A percentile compares a stretch with the other conserved stretches of the same genome.
Conservation (phyloP, 2,888 invertebrate species). For the Selenia dentaria region DNA sequence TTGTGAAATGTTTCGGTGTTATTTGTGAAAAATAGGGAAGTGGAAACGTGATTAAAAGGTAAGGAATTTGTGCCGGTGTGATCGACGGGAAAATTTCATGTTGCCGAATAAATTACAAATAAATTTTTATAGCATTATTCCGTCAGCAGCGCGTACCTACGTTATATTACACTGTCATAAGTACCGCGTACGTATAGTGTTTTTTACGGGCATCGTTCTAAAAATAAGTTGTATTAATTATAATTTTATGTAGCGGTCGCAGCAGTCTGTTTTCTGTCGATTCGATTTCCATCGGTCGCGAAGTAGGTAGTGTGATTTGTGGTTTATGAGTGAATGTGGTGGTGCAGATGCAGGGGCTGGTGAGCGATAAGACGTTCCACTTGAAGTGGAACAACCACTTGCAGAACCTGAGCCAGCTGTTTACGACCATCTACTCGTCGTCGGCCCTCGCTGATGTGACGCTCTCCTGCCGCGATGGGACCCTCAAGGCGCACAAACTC, state of each 20-base stretch:
- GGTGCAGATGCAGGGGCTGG: constrained; percentile 84
- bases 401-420: constrained; percentile 88
- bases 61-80: constrained; percentile 65
- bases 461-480: constrained; percentile 89
- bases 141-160: constrained; percentile 82
- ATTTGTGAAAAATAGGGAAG: constrained; percentile 81
- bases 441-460: constrained; percentile 89
- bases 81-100: constrained; percentile 62
- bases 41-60: constrained; percentile 76
- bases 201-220: constrained; percentile 85
- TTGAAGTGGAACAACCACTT: constrained; percentile 90
- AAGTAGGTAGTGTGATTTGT: constrained; percentile 72
- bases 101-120: constrained; percentile 70
- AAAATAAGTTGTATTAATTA: constrained; percentile 85
- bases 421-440: constrained; percentile 88
- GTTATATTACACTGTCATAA: constrained; percentile 83
- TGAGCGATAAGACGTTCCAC: constrained; percentile 88
- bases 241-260: constrained; percentile 84
- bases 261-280: constrained; percentile 79
- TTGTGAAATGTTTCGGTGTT: constrained; percentile 84
- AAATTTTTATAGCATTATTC: constrained; percentile 78
- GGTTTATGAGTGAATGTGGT: constrained; percentile 70
- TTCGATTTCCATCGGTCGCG: constrained; percentile 70
- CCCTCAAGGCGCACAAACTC: constrained; percentile 88
- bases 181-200: constrained; percentile 85